Percentiles rank a stretch among this genome's conserved stretches.
Evolutionary conservation across 2,113 vertebrate species (phyloP).

Genomic region (Nothocercus julius): DNA sequence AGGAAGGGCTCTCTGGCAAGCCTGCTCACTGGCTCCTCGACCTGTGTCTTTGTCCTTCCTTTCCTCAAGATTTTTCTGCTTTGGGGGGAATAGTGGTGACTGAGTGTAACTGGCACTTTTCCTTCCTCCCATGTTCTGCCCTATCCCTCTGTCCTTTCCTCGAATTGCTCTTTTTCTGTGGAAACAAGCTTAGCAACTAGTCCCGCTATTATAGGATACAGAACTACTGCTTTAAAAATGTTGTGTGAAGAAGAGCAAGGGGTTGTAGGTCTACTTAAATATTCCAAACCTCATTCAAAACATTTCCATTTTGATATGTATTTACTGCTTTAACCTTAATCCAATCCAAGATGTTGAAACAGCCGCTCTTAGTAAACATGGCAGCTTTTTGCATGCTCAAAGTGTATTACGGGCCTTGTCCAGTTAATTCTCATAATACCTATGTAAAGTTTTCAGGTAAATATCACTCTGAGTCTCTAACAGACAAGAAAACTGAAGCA

Average conservation of each 20-base stretch:
- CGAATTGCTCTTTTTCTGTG: neutral
- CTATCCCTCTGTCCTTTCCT: neutral
- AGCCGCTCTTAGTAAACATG: neutral
- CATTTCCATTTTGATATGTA: neutral
- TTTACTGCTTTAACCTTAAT: conserved; percentile 37
- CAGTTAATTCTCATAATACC: neutral
- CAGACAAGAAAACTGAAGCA: neutral
- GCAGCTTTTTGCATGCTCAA: conserved; percentile 21
- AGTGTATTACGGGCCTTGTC: neutral
- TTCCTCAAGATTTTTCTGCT: neutral
- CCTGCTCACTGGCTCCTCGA: neutral
- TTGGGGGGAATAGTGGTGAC: neutral
- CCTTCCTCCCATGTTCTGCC: neutral
- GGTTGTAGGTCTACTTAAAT: neutral
- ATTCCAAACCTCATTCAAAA: neutral
- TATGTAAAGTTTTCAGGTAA: conserved; percentile 9
- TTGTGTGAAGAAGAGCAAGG: neutral
- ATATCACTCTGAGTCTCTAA: neutral
- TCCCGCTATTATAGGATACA: neutral
- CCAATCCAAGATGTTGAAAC: neutral
- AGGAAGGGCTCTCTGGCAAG: neutral
- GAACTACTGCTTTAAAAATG: neutral
- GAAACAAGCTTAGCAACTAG: neutral
- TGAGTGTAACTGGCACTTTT: neutral
- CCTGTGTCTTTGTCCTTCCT: neutral